Conservation (phyloP, 2,888 invertebrate genomes). For the Torymus aiolomorphi region DNA sequence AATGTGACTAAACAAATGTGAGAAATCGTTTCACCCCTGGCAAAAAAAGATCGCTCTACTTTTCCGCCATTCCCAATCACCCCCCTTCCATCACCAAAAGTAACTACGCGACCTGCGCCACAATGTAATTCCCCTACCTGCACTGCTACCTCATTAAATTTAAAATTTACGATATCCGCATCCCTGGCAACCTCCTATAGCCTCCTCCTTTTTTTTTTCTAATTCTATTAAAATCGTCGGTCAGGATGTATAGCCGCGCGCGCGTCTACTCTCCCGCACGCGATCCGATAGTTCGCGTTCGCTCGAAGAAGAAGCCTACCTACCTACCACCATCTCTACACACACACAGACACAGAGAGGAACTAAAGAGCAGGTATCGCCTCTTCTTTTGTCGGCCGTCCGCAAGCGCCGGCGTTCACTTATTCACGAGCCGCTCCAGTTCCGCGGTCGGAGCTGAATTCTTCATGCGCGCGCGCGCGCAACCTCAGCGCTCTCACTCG, state of each 20-base stretch:
- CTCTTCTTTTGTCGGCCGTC: slow-evolving; percentile 43
- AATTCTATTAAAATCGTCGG: slow-evolving; percentile 43
- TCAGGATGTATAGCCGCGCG: not conserved
- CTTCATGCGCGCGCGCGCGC: slow-evolving; percentile 2
- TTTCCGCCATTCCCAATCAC: no score
- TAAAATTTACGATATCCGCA: slow-evolving; percentile 52
- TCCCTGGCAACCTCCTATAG: not conserved
- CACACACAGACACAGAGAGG: no score
- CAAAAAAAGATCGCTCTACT: no score
- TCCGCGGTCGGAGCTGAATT: slow-evolving; percentile 27
- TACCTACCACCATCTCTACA: no score
- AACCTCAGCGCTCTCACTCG: no score
- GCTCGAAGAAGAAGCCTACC: no score
- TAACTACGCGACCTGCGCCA: not conserved
- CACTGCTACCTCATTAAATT: slow-evolving; percentile 30
- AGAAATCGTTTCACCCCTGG: no score
- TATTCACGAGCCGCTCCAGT: slow-evolving; percentile 41
- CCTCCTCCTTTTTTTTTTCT: not conserved
- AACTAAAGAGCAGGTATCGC: no score
- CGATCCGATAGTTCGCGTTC: slow-evolving; percentile 30
- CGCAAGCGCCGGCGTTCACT: slow-evolving; percentile 47
- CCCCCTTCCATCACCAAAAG: no score
- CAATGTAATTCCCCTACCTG: slow-evolving; percentile 3
- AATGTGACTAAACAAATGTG: no score
- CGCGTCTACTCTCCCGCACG: slow-evolving; percentile 12